A percentile compares a stretch with the other conserved stretches of the same genome.
Evolutionary conservation across 2,888 invertebrate genomes (phyloP).

Genomic region (Pegoplata infirma): DNA sequence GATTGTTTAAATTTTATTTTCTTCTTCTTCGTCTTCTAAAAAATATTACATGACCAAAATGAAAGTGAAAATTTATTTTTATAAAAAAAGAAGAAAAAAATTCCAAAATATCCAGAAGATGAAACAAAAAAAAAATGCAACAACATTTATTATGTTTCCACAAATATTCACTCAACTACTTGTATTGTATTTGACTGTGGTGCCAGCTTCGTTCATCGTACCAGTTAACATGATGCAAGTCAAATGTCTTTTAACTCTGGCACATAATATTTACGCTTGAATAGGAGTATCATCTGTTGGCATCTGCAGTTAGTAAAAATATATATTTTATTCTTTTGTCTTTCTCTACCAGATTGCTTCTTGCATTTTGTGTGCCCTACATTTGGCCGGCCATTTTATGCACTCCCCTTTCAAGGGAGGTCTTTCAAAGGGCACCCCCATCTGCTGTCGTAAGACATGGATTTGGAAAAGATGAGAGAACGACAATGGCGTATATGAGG

Average conservation of each 20-base stretch:
- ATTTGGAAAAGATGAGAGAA: no score
- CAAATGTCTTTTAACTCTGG: neutral
- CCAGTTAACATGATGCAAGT: neutral
- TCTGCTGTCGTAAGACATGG: no score
- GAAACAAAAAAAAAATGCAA: conserved; percentile 19
- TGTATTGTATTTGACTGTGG: neutral
- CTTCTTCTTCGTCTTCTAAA: conserved; percentile 43
- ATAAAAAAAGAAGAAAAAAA: no score
- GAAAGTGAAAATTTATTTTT: conserved; percentile 60
- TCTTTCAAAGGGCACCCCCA: no score
- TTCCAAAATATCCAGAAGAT: neutral
- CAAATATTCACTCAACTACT: neutral
- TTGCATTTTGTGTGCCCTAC: neutral
- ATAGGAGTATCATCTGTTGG: no score
- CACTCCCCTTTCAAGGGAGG: no score
- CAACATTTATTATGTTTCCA: neutral
- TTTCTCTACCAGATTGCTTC: neutral
- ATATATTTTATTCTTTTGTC: neutral
- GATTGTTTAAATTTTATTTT: conserved; percentile 21
- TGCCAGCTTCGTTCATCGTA: neutral
- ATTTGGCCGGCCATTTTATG: no score
- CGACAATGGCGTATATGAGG: no score
- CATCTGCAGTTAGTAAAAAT: neutral
- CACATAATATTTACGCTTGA: neutral
- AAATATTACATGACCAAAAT: conserved; percentile 58